Evolutionary conservation across 2,888 invertebrate species (phyloP), one percentile per base, ranked within the genome.

Genomic region (Mythimna vitellina): DNA sequence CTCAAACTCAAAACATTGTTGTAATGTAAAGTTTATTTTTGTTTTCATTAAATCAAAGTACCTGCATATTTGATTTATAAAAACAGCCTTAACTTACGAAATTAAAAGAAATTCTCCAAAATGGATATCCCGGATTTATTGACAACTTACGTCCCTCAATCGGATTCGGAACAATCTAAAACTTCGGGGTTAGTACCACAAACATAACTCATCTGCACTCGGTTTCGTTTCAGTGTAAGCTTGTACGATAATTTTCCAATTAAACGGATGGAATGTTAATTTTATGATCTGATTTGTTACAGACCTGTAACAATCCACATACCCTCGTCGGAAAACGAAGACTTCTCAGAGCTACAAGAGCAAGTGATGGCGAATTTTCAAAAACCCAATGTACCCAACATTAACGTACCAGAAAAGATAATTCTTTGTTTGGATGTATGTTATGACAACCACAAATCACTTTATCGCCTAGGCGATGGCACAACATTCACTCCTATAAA

Each of bases 381-480:
- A 70, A 96, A 96, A 82, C 94, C 94, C 2, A 94, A 94, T 75
- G 88, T 96, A 68, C 96, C 96, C 6, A 95, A 95, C 88, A 91
- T 93, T 10, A 97, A 97, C 90, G 93, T 97, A 9, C 97, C 97
- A 0, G 97, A 97, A 88, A 97, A 95, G 87, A 97, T 97, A 54
- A 93, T 97, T 35, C 92, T 97, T 67, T 97, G 97, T 74, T 91
- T 97, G 73, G 97, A 98, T 89, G 92, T 97, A 17, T 97, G 97
- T 63, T 94, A 95, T 82, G 97, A 97, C 85, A 96, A 95, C 73
- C 93, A 96, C 69, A 96, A 92, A 76, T 96, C 97, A 0, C 89
- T 96, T 4, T 97, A 91, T 79, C 89, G 92, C 79, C 88, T 97
- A 0, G 96, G 95, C 1, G 96, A 97, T 85, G 97, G 97, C 1